Evolutionary conservation across 2,113 vertebrate genomes (phyloP), one percentile per base, ranked within the genome.

Genomic region (Colossoma macropomum): DNA sequence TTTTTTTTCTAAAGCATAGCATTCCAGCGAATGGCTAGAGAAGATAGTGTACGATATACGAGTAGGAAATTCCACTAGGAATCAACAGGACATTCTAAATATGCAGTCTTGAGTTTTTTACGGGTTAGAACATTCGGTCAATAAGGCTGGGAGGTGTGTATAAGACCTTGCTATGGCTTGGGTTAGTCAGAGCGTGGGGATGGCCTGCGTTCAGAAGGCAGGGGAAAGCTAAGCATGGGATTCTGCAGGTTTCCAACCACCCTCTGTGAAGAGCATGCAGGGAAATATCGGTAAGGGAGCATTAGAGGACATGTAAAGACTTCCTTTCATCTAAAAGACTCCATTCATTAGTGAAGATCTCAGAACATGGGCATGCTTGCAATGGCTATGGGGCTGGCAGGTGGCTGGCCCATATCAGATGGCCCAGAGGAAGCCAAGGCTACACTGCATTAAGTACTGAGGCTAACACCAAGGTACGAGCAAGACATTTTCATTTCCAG

Each of bases 161-260:
- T 38, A 66, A 81, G 48, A 81, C 84, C 88, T 84, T 73, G 81
- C 72, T 81, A 87, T 78, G 80, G 80, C 82, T 84, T 84, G 9
- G 73, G 54, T 81, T 62, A 84, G 45, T 84, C 32, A 77, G 21
- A 77, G 50, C 54, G 34, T 25, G 45, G 72, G 62, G 56, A 27
- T 50, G 69, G 56, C 56, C 8, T 63, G 56, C 68, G 56, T 54
- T 81, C 21, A 27, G 34, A 79, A 65, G 69, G 69, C 34, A 83
- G 50, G 60, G 41, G 60, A 54, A 23, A 69, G 50, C 25, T 56
- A 75, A 16, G 48, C 62, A 5, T 48, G 50, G 4, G 5, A 65
- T 30, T 60, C 71, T 72, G 28, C 25, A 72, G 62, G 48, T 80
- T 80, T 84, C 69, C 69, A 81, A 28, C 72, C 27, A 48, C 16